These are phyloP conservation scores for Axea sp. DNA, from an alignment of 2,888 invertebrate species.

Conservation along the genomic window DNA sequence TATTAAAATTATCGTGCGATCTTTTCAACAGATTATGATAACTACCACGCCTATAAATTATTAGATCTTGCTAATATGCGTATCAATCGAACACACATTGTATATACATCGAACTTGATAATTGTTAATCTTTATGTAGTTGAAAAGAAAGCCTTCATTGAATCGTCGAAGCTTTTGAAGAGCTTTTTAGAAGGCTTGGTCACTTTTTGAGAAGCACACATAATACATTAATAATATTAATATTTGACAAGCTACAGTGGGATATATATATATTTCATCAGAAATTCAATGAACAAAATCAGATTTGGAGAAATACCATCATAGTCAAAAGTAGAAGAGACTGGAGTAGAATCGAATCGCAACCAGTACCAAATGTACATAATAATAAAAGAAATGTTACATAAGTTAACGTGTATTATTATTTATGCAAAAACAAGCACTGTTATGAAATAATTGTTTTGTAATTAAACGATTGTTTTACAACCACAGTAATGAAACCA, in stretches of 20 bases:
- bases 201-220: slow-evolving; percentile 41
- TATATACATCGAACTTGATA: slow-evolving; percentile 52
- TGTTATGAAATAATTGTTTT: no score
- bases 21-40: slow-evolving; percentile 19
- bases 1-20: slow-evolving; percentile 16
- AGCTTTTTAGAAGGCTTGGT: slow-evolving; percentile 32
- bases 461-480: no score
- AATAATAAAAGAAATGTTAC: no score
- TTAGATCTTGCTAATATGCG: slow-evolving; percentile 35
- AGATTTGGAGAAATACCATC: neutral
- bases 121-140: slow-evolving; percentile 52
- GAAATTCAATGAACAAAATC: slow-evolving; percentile 8
- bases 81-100: slow-evolving; percentile 42
- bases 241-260: slow-evolving; percentile 3
- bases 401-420: no score
- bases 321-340: no score
- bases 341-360: no score
- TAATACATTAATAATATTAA: slow-evolving; percentile 11
- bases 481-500: no score
- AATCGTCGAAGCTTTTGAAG: slow-evolving; percentile 30
- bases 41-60: slow-evolving; percentile 28
- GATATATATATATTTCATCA: slow-evolving; percentile 6
- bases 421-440: no score
- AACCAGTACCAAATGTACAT: no score
- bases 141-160: slow-evolving; percentile 28